Percentiles rank a stretch among this genome's conserved stretches.
These are phyloP conservation scores for Arbacia lixula DNA, from an alignment of 53 echinoderm and acorn worm species.

Conservation along the genomic window DNA sequence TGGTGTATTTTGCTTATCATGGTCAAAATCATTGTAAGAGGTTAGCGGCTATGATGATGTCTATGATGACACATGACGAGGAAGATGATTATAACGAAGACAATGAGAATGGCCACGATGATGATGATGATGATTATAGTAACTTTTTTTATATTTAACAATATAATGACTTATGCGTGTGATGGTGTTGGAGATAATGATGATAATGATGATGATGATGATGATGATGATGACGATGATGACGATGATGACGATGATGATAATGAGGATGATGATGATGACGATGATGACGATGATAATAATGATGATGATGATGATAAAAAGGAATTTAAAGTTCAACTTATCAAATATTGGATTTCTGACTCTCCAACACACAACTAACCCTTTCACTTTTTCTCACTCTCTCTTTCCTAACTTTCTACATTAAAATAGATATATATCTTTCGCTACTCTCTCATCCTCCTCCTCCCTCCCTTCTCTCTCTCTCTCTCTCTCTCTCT, in stretches of 20 bases:
- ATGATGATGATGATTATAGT: neutral
- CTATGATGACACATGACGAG: neutral
- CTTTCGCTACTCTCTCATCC: neutral
- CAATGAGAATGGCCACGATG: neutral
- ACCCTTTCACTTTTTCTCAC: neutral
- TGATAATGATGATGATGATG: constrained; percentile 28
- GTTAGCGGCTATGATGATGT: neutral
- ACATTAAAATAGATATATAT: neutral
- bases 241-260: neutral
- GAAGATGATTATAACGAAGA: neutral
- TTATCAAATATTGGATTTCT: neutral
- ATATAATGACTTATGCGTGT: too few relatives aligned
- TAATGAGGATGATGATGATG: neutral
- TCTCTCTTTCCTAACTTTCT: neutral
- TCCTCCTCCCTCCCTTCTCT: neutral
- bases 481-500: neutral
- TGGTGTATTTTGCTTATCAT: too few relatives aligned
- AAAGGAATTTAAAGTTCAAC: too few relatives aligned
- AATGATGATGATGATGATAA: constrained; percentile 4
- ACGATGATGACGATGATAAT: neutral
- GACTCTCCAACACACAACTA: neutral
- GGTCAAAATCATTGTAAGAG: neutral
- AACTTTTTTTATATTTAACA: too few relatives aligned
- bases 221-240: constrained; percentile 15
- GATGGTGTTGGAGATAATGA: neutral